phyloP scores from a whole-genome alignment of 2,888 invertebrate species.

The Drosophila affinis region DNA sequence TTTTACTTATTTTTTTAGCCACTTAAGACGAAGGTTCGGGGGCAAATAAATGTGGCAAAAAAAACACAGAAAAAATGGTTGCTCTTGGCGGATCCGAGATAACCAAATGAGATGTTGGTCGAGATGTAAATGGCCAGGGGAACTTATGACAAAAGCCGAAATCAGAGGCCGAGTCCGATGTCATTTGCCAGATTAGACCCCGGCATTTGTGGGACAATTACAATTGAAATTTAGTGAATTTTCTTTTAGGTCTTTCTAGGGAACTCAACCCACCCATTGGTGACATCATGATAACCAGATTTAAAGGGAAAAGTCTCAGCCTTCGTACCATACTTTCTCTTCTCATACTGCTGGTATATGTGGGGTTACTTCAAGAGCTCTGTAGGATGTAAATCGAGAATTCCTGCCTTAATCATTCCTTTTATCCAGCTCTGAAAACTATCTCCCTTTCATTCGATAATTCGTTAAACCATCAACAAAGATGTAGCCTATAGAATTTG shows the following conservation, averaged over 20 bases:
- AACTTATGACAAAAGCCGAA: slow-evolving; percentile 41
- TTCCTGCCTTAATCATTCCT: too few relatives aligned
- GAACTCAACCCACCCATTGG: too few relatives aligned
- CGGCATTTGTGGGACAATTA: slow-evolving; percentile 27
- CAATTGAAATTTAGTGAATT: slow-evolving; percentile 38
- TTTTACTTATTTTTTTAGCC: slow-evolving; percentile 34
- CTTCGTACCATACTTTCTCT: too few relatives aligned
- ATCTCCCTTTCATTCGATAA: too few relatives aligned
- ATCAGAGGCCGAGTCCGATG: slow-evolving; percentile 25
- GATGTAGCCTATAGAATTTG: neutral
- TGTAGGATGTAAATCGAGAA: too few relatives aligned
- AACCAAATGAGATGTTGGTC: slow-evolving; percentile 54
- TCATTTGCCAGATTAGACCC: slow-evolving; percentile 39
- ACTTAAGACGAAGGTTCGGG: slow-evolving; percentile 36
- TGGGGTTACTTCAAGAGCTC: too few relatives aligned
- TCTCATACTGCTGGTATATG: too few relatives aligned
- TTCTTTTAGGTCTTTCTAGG: neutral
- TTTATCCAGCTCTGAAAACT: too few relatives aligned
- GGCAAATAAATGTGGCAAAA: slow-evolving; percentile 40
- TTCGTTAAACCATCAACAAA: too few relatives aligned
- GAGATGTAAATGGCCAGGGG: slow-evolving; percentile 30
- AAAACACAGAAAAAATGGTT: slow-evolving; percentile 10
- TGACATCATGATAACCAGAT: too few relatives aligned
- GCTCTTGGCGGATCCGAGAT: slow-evolving; percentile 53
- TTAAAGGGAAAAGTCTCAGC: too few relatives aligned